phyloP scores from a whole-genome alignment of 2,888 invertebrate genomes.

The Hypercompe scribonia region DNA sequence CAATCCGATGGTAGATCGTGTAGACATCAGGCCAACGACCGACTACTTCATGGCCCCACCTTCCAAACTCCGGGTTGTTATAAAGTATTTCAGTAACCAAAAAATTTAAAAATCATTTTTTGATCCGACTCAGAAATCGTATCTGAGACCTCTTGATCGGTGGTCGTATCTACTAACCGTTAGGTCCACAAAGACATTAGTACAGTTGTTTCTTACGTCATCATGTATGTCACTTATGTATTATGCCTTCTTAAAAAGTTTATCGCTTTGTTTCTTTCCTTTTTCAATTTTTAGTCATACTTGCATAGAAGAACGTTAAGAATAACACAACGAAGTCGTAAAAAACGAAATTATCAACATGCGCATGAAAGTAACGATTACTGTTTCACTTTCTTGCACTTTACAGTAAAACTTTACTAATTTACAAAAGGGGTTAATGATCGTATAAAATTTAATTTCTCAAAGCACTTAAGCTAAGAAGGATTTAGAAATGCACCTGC shows the following conservation, averaged over 20 bases:
- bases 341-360: slow-evolving; percentile 10
- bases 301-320: too few relatives aligned
- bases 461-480: slow-evolving; percentile 32
- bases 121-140: too few relatives aligned
- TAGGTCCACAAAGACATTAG: too few relatives aligned
- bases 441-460: slow-evolving; percentile 32
- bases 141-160: too few relatives aligned
- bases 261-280: not conserved
- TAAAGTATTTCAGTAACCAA: too few relatives aligned
- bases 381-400: slow-evolving; percentile 41
- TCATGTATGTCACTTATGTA: too few relatives aligned
- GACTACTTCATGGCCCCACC: too few relatives aligned
- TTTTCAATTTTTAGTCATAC: not conserved
- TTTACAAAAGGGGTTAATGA: slow-evolving; percentile 30
- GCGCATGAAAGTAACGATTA: slow-evolving; percentile 13
- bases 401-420: slow-evolving; percentile 32
- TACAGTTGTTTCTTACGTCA: not conserved
- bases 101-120: too few relatives aligned
- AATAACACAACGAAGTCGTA: slow-evolving; percentile 4
- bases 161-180: too few relatives aligned
- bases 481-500: slow-evolving; percentile 42
- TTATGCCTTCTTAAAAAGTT: not conserved
- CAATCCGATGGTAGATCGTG: too few relatives aligned
- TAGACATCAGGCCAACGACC: too few relatives aligned
- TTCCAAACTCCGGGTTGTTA: too few relatives aligned